Evolutionary conservation across 92 coral and sea anemone species (phyloP), one percentile per base, ranked within the genome.

Genomic region (Palythoa grandiflora): DNA sequence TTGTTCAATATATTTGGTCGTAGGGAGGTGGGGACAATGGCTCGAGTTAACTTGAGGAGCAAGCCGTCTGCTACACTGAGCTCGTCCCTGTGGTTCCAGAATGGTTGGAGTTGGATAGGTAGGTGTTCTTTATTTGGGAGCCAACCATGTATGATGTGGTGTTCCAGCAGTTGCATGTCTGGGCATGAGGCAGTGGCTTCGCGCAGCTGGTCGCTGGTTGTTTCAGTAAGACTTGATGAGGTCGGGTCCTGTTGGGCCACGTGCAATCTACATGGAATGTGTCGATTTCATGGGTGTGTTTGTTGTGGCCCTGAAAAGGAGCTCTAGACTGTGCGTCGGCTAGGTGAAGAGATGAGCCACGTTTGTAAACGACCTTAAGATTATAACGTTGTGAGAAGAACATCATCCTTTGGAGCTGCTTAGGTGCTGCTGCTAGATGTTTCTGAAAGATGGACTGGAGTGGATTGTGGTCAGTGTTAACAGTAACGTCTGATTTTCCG

Each of bases 261-360:
- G 80, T 54, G 60, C 60, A 54, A 38, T 65, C 48, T 87, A 90
- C 85, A 44, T 87, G 91, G 40, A 79, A 75, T 68, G 81, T 87
- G 71, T 79, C 88, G 1, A 78, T 61, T 6, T 65, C 37, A 6
- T 52, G 51, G 60, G 84, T 81, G 81, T 57, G 68, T 5, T 20
- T 73, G 19, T 85, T 86, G 54, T 75, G 65, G 55, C 28, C 28
- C 28, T 28, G 28, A 28, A 28, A 28, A 28, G 28, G 28, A 28
- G 28, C 28, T 28, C 28, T 28, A 28, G 28, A 28, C 28, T 28
- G 88, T 20, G 87, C 78, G 65, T 84, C 92, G 9, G 92, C 91
- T 71, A 88, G 70, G 84, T 88, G 76, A 52, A 88, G 89, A 12
- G 92, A 88, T 14, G 91, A 70, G 14, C 89, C 89, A 54, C 59